phyloP scores from a whole-genome alignment of 2,113 vertebrate genomes.

The Struthidea cinerea region DNA sequence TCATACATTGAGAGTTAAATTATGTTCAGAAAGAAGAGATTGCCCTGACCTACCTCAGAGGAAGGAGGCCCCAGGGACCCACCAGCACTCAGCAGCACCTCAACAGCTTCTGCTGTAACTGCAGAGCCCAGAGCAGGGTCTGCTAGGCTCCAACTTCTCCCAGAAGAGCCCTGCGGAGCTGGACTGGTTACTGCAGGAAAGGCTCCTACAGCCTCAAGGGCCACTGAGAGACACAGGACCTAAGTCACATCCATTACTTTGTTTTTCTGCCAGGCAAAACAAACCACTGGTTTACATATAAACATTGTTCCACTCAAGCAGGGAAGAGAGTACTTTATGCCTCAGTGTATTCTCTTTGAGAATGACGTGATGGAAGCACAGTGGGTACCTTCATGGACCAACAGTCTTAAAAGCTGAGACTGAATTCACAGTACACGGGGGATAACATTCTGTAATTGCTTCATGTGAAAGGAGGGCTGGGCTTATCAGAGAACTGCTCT shows the following conservation, averaged over 20 bases:
- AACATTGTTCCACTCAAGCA: background rate
- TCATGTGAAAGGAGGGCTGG: background rate
- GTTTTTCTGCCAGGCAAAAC: background rate
- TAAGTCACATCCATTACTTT: background rate
- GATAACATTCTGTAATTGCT: background rate
- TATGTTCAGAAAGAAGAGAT: background rate
- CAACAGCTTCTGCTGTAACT: background rate
- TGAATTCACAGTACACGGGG: fast-evolving
- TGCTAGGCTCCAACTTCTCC: fast-evolving
- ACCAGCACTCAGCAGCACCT: background rate
- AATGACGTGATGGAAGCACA: background rate
- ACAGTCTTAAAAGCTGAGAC: background rate
- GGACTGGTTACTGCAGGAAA: background rate
- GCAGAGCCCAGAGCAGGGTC: background rate
- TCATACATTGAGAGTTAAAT: background rate
- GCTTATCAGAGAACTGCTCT: background rate
- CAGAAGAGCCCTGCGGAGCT: background rate
- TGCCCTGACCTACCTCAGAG: background rate
- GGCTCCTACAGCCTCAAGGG: background rate
- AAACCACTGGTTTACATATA: background rate
- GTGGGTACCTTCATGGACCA: background rate
- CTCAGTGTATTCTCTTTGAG: background rate
- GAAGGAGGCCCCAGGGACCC: background rate
- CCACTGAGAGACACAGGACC: background rate
- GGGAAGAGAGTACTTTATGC: background rate